Evolutionary conservation across 2,113 vertebrate species (phyloP), one percentile per base, ranked within the genome.

Genomic region (Calidris pygmaea): DNA sequence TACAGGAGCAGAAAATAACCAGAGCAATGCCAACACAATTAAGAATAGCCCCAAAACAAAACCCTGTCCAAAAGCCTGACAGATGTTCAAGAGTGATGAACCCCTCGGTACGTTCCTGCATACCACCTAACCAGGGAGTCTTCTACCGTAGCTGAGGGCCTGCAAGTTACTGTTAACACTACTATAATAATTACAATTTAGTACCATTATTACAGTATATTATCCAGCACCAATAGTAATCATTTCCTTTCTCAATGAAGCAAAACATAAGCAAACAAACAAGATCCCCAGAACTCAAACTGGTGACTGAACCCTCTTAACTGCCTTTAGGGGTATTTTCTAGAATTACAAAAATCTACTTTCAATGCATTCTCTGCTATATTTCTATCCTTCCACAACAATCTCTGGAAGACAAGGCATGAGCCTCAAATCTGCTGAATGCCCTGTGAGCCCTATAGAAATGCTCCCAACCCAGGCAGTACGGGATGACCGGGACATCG

Each of bases 21-120:
- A 48, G 4, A n/a, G 16, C 8, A 17, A 60, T 1, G 24, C 8
- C 29, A 41, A 11, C 22, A 1, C 26, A 4, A n/a, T 14, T 18
- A 34, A 56, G 30, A 43, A 27, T 1, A n/a, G 13, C 22, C 62
- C 52, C 66, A 6, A 30, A 78, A 3, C 22, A 50, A 35, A 53
- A 53, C 6, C 3, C 2, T 12, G 30, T 2, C 73, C 73, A 8
- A 76, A 81, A 55, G 9, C 2, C 3, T 1, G 15, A 37, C 2
- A 11, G 7, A 1, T 78, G 55, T 77, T 77, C 13, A 4, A 35
- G 87, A 3, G 12, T 12, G 70, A 14, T 12, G 75, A 47, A 30
- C 18, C 60, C 60, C 70, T 48, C 14, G 0, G 45, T 0, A 0
- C 5, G 34, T 11, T n/a, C 18, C 43, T 16, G 35, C 1, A 1